These are phyloP conservation scores for Pituophis catenifer DNA, from an alignment of 2,113 vertebrate species.

Conservation along the genomic window DNA sequence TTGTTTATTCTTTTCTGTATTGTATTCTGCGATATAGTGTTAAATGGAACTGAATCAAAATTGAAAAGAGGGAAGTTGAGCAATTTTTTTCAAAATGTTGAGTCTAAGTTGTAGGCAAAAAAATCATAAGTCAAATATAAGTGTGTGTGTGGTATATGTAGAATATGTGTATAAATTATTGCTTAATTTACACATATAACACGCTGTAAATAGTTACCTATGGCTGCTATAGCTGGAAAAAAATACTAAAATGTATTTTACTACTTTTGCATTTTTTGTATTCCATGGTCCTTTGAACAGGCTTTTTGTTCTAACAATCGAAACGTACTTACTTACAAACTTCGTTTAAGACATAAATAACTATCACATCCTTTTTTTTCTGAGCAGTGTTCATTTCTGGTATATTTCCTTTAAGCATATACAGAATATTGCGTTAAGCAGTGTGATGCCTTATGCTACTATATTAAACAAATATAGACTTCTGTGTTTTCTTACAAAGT, in stretches of 20 bases:
- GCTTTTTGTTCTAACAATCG: background rate
- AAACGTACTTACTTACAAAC: background rate
- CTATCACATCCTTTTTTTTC: background rate
- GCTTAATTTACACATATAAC: background rate
- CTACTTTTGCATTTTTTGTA: background rate
- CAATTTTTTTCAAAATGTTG: background rate
- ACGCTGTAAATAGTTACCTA: background rate
- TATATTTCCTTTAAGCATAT: constrained; percentile 3
- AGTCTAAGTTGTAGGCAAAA: background rate
- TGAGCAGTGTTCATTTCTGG: background rate
- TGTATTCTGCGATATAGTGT: background rate
- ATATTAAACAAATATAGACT: background rate
- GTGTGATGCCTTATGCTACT: background rate
- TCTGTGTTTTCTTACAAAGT: background rate
- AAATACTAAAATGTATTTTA: background rate
- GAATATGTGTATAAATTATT: background rate
- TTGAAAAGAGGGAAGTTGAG: background rate
- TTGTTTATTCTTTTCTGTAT: background rate
- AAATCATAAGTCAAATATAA: background rate
- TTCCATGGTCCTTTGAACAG: background rate
- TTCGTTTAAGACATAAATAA: background rate
- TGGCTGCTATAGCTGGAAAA: background rate
- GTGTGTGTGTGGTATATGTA: background rate
- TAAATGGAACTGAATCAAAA: background rate
- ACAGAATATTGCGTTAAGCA: background rate